These are phyloP conservation scores for Chymomyza procnemis DNA, from an alignment of 2,888 invertebrate genomes.

Conservation along the genomic window DNA sequence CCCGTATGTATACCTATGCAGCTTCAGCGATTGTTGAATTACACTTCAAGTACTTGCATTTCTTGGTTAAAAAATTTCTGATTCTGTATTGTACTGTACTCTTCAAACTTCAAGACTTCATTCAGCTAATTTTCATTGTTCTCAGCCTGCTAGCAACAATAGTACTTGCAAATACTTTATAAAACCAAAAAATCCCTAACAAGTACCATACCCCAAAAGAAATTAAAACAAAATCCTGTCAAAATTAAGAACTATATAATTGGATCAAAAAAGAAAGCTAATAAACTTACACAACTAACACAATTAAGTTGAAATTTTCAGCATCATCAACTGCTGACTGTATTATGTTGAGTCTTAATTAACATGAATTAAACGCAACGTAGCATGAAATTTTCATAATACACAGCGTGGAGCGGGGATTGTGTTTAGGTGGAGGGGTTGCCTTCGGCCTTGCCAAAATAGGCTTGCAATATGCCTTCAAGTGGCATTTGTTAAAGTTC, in stretches of 20 bases:
- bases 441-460: not conserved
- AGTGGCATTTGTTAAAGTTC: slow-evolving; percentile 66
- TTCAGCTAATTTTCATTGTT: not conserved
- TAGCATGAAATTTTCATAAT: not conserved
- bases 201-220: not conserved
- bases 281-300: slow-evolving; percentile 33
- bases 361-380: slow-evolving; percentile 6
- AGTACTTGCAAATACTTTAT: not conserved
- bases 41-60: too few species aligned
- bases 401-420: too few species aligned
- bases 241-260: slow-evolving; percentile 24
- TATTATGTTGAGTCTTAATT: slow-evolving; percentile 2
- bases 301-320: slow-evolving; percentile 16
- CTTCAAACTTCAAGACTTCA: too few species aligned
- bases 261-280: slow-evolving; percentile 27
- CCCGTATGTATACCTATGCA: too few species aligned
- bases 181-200: not conserved
- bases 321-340: slow-evolving; percentile 8
- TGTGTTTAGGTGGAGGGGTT: too few species aligned
- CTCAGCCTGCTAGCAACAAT: not conserved
- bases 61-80: too few species aligned
- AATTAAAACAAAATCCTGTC: not conserved
- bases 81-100: too few species aligned
- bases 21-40: too few species aligned
- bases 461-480: slow-evolving; percentile 44